These are phyloP conservation scores for Eurypyga helias DNA, from an alignment of 2,113 vertebrate species.

Conservation along the genomic window DNA sequence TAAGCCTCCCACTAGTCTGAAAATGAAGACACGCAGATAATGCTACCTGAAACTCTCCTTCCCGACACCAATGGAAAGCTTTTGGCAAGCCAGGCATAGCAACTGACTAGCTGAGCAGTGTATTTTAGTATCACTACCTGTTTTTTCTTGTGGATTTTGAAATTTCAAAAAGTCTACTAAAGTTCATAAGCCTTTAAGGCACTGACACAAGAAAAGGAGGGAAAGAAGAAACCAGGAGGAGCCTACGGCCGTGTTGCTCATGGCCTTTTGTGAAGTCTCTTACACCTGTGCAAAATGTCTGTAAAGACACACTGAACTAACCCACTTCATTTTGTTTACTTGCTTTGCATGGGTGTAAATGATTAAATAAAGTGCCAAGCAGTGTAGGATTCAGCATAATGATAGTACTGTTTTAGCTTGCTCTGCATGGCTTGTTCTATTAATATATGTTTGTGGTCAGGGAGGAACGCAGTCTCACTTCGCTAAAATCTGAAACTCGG, in stretches of 20 bases:
- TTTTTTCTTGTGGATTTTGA: background rate
- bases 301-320: background rate
- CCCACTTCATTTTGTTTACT: background rate
- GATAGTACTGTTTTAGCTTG: conserved; percentile 32
- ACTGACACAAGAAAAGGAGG: background rate
- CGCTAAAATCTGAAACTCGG: background rate
- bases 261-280: background rate
- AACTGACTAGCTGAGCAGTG: background rate
- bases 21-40: background rate
- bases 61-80: background rate
- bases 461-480: conserved; percentile 24
- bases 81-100: background rate
- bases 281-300: background rate
- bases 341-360: background rate
- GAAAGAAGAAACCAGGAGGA: background rate
- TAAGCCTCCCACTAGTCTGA: background rate
- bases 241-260: background rate
- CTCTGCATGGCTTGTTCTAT: conserved; percentile 49
- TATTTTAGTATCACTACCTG: background rate
- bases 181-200: background rate
- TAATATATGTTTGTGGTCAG: conserved; percentile 48
- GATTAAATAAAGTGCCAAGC: background rate
- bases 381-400: background rate
- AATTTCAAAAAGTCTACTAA: background rate
- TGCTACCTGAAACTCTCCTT: background rate